Evolutionary conservation across 2,797 vertebrate genomes (phyloP).

Genomic region (Steatocranus sp.): DNA sequence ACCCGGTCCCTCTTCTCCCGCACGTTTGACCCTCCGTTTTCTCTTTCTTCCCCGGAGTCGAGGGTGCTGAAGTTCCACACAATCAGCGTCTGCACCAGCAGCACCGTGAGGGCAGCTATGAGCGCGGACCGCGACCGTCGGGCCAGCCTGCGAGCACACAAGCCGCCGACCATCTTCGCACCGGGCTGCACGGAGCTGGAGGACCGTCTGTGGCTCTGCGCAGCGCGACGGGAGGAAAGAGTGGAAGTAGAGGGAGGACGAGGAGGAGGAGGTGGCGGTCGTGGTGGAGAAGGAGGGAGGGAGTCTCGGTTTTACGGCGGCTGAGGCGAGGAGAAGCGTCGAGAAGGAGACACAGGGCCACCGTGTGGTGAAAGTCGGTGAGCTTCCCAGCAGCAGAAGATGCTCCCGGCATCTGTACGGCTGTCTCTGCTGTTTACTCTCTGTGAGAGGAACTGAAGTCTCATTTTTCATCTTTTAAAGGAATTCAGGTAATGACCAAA

Average conservation of each 20-base stretch:
- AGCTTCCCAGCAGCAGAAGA: neutral
- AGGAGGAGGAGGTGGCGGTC: constrained; percentile 3
- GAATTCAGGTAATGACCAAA: neutral
- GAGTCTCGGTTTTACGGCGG: constrained; percentile 28
- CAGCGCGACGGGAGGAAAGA: constrained; percentile 62
- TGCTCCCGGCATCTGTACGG: neutral
- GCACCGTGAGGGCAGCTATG: constrained; percentile 85
- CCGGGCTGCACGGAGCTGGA: constrained; percentile 55
- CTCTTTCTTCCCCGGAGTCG: constrained; percentile 83
- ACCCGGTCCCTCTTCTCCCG: constrained; percentile 77
- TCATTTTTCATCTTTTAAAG: neutral
- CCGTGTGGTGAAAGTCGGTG: constrained; percentile 61
- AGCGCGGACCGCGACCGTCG: constrained; percentile 88
- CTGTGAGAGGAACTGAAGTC: neutral
- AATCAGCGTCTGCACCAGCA: constrained; percentile 89
- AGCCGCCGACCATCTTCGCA: constrained; percentile 75
- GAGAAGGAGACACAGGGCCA: constrained; percentile 62
- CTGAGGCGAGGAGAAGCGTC: constrained; percentile 48
- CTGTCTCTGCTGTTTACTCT: neutral
- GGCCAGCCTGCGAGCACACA: constrained; percentile 86
- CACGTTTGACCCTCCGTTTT: constrained; percentile 70
- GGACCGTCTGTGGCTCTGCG: constrained; percentile 56
- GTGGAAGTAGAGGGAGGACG: constrained; percentile 48
- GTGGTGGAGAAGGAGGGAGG: constrained; percentile 5
- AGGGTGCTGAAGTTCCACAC: constrained; percentile 95